Evolutionary conservation across 2,888 invertebrate genomes (phyloP), one percentile per base, ranked within the genome.

Genomic region (Eupelmus urozonus): DNA sequence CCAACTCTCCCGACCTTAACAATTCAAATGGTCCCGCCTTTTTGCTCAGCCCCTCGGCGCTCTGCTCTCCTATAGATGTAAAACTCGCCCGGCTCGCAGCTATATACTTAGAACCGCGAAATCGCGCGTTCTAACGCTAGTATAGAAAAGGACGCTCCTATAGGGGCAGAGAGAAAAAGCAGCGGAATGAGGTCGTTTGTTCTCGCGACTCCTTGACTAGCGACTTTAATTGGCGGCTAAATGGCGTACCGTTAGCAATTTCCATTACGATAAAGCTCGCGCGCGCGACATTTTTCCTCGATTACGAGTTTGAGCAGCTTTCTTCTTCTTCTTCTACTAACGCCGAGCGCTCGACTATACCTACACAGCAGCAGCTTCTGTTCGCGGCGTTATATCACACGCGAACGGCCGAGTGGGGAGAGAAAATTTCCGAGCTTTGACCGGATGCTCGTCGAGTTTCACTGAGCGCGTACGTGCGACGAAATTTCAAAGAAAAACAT

Each of bases 211-310:
- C 51, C n/a, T n/a, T n/a, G n/a, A 65, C 63, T 72, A 60, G 74
- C 83, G 82, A 82, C 83, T 85, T 86, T 86, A 88, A 88, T 87
- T 88, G 86, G 87, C 85, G 85, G 79, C 80, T 81, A 83, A 84
- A 82, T 83, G 82, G 62, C 80, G 83, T 84, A 87, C 87, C 88
- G 88, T 88, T 88, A 87, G 86, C 85, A 83, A 86, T 86, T 86
- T 87, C 84, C 85, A 88, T 87, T 86, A 84, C 85, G 86, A 88
- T 88, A 88, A 88, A 86, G 85, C 82, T 83, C 80, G 2, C 49
- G 53, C 62, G 69, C 57, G 72, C 73, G 79, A 80, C 71, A 83
- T 83, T 85, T 84, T 84, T 83, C 80, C 82, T 65, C 81, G 83
- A 83, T 81, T 73, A 71, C 76, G 76, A 76, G 83, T 78, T 67